Conservation (phyloP, 1,140 invertebrate species). For the Drosophila pachea region DNA sequence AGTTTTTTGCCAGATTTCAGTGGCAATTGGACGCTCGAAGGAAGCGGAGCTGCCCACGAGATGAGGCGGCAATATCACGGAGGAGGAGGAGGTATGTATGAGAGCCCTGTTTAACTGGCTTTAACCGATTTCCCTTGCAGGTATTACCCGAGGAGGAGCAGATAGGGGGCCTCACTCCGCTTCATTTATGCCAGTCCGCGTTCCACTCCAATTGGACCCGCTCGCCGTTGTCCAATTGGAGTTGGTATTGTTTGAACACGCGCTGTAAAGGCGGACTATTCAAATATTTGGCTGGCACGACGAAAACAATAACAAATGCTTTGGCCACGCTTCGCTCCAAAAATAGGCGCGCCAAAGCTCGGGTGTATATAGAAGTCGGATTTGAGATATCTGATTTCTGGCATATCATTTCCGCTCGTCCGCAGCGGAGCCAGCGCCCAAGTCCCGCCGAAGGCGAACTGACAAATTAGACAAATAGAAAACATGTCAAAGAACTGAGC, state of each 20-base stretch:
- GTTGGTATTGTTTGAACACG: constrained; percentile 69
- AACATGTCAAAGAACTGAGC: constrained; percentile 73
- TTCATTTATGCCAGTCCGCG: background rate
- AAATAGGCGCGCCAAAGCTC: constrained; percentile 20
- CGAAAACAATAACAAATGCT: constrained; percentile 7
- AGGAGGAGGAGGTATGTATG: background rate
- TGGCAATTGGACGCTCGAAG: constrained; percentile 8
- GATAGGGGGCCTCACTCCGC: too few relatives aligned
- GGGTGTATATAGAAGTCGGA: background rate
- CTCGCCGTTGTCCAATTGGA: constrained; percentile 34
- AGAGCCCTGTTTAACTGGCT: too few relatives aligned
- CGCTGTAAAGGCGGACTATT: constrained; percentile 58
- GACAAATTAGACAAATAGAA: constrained; percentile 76
- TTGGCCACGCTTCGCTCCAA: constrained; percentile 55
- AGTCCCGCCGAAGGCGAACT: constrained; percentile 45
- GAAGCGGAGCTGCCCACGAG: background rate
- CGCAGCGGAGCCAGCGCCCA: constrained; percentile 5
- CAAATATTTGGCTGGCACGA: constrained; percentile 49
- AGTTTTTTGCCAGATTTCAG: constrained; percentile 44
- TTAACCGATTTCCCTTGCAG: background rate
- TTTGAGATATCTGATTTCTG: constrained; percentile 25
- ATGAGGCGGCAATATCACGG: background rate
- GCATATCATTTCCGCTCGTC: constrained; percentile 65
- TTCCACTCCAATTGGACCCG: constrained; percentile 1
- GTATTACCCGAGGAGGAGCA: background rate